Conservation (phyloP, 1,140 invertebrate species). For the Philotrypesis tridentata region DNA sequence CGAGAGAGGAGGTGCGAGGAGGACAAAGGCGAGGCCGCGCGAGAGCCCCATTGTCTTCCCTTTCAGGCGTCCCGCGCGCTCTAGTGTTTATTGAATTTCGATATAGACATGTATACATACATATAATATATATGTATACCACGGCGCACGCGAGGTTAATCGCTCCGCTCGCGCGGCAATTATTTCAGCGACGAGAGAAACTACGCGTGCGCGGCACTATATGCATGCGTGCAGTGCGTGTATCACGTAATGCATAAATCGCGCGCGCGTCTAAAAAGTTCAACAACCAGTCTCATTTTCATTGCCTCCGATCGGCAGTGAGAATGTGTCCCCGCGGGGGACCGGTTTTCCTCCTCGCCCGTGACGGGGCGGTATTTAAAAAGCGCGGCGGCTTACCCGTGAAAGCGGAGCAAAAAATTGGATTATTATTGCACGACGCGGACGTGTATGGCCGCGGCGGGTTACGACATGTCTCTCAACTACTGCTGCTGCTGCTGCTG, state of each 20-base stretch:
- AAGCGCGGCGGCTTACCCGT: background rate
- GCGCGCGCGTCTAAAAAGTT: background rate
- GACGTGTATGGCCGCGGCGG: background rate
- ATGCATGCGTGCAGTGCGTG: background rate
- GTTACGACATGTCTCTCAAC: background rate
- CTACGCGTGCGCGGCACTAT: background rate
- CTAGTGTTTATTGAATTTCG: background rate
- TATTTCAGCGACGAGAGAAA: background rate
- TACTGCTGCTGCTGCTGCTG: too few species aligned
- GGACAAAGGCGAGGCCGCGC: background rate
- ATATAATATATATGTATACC: too few species aligned
- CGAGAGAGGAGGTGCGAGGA: background rate
- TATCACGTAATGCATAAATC: too few species aligned
- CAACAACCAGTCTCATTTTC: background rate
- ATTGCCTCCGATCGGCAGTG: background rate
- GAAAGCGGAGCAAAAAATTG: conserved; percentile 13
- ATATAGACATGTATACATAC: too few species aligned
- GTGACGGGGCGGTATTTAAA: background rate
- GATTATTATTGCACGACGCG: conserved; percentile 14
- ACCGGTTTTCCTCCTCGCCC: conserved; percentile 33
- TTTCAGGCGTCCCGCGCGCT: background rate
- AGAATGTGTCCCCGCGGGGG: conserved; percentile 10
- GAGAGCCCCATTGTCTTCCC: background rate
- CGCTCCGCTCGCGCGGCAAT: background rate
- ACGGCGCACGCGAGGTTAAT: background rate